A percentile compares a stretch with the other conserved stretches of the same genome.
These are phyloP conservation scores for Megalurothrips usitatus DNA, from an alignment of 2,888 invertebrate species.

Conservation along the genomic window DNA sequence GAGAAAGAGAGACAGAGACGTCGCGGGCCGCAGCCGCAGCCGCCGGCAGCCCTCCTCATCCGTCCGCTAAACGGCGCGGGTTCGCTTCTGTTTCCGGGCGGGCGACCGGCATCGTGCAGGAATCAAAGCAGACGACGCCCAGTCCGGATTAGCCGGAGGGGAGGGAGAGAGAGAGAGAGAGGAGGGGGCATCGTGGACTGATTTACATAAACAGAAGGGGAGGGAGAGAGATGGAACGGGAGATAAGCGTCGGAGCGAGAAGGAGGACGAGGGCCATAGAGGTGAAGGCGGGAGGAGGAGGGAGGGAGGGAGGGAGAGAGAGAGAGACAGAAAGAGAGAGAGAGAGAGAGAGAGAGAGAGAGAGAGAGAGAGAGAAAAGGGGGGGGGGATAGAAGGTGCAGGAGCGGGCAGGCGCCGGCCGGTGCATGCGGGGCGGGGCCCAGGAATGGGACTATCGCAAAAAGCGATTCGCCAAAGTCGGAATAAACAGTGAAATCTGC, in stretches of 20 bases:
- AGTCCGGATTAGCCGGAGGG: slow-evolving; percentile 24
- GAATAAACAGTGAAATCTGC: slow-evolving; percentile 25
- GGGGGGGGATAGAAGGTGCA: neutral
- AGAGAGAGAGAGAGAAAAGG: no score
- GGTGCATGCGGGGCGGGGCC: neutral
- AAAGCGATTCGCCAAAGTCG: slow-evolving; percentile 24
- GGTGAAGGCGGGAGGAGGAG: neutral
- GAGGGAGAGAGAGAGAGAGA: slow-evolving; percentile 7
- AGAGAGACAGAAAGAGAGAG: neutral
- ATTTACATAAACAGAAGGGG: slow-evolving; percentile 25
- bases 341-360: neutral
- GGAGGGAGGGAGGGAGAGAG: neutral
- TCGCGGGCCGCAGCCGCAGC: no score
- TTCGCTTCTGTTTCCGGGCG: no score
- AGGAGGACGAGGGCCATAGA: no score
- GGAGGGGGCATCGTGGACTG: neutral
- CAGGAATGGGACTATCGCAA: slow-evolving; percentile 15
- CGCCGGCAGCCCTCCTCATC: no score
- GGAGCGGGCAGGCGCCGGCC: neutral
- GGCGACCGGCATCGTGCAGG: no score
- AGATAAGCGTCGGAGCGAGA: neutral
- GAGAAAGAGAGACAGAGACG: no score
- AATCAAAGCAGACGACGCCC: no score
- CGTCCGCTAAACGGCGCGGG: no score
- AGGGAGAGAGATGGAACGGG: slow-evolving; percentile 10